Base-by-base conservation (phyloP, 2,797 vertebrate species). In the Tenualosa thibaudeaui region DNA sequence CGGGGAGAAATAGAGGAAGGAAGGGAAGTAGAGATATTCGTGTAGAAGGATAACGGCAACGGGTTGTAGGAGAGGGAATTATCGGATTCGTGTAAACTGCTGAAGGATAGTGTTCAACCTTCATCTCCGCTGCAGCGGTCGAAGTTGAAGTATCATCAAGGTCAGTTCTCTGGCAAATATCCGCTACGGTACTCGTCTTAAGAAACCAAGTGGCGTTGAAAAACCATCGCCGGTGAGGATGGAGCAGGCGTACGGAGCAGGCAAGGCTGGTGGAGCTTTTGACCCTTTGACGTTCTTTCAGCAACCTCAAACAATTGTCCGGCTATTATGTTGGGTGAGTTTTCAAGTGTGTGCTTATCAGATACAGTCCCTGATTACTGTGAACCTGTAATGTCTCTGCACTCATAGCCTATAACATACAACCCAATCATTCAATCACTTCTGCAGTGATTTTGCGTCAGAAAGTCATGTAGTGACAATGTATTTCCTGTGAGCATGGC, bases 221-320 rank as follows among this genome's bases (percentile, higher is more conserved):
- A 68, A 46, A 58, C n/a, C 81, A 24, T n/a, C 31, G 31, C 37
- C 60, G 49, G 24, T 71, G 82, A 88, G 84, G 87, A 90, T 90
- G 90, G 89, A 89, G 50, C 90, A 91, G 83, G 90, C 89, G 31
- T 91, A 91, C 82, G 90, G 90, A 43, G 90, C 90, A 81, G 89
- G 89, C 15, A 91, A 91, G 78, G 89, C 90, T 75, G 90, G 90
- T 9, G 90, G 89, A 5, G 86, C 89, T 31, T 91, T 91, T 86
- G 88, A 90, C 82, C 88, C 87, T 0, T 37, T 89, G 10, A 85
- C 87, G 7, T 91, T 91, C 86, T 81, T 91, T 53, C 86, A 82
- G 82, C 90, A 91, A 24, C 90, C 90, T 6, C 90, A 89, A 60
- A 88, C 88, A 13, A 82, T 91, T 51, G 86, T 91, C 8, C 88